Evolutionary conservation across 2,888 invertebrate genomes (phyloP).

Genomic region (Lasioglossum vierecki): DNA sequence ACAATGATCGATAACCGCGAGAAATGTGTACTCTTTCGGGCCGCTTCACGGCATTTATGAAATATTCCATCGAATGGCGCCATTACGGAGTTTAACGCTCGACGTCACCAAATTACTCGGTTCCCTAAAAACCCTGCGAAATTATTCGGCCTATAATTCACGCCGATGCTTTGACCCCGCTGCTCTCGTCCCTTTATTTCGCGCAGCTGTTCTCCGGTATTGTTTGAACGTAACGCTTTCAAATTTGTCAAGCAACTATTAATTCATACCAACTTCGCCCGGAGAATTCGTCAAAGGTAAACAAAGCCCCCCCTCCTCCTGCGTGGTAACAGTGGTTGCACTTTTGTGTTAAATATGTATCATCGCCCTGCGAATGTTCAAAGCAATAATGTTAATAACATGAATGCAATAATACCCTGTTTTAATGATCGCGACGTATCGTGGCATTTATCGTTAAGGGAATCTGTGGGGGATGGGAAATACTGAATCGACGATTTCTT

Average conservation of each 20-base stretch:
- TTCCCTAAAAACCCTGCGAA: neutral
- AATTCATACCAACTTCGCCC: neutral
- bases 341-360: neutral
- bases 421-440: neutral
- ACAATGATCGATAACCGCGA: constrained; percentile 57
- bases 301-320: neutral
- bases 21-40: constrained; percentile 24
- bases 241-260: constrained; percentile 2
- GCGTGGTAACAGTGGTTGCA: neutral
- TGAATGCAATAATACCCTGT: neutral
- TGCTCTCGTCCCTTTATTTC: constrained; percentile 11
- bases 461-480: neutral
- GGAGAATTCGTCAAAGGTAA: neutral
- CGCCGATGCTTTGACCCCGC: neutral
- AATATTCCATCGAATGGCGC: constrained; percentile 28
- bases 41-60: constrained; percentile 10
- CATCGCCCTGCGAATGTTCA: neutral
- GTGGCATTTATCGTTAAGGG: neutral
- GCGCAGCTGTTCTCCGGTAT: neutral
- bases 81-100: constrained; percentile 15
- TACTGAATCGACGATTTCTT: neutral
- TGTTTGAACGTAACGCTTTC: neutral
- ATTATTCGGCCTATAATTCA: constrained; percentile 16
- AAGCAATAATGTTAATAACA: neutral
- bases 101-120: neutral